Conservation (phyloP, 2,113 vertebrate species). For the Murina feae region DNA sequence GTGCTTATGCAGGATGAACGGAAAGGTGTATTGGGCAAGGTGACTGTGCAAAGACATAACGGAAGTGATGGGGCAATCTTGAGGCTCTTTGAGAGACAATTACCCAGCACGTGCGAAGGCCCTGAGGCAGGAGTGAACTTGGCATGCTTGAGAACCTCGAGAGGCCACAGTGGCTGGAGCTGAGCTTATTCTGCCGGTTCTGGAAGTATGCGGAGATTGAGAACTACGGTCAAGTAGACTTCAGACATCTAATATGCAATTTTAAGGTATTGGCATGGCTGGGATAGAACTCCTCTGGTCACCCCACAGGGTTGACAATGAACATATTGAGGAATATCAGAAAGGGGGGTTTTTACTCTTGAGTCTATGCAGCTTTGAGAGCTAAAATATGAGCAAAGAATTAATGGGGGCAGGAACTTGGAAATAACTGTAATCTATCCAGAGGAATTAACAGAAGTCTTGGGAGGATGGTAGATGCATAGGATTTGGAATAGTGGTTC, state of each 20-base stretch:
- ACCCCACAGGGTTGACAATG: background rate
- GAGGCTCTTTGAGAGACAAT: background rate
- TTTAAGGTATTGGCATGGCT: background rate
- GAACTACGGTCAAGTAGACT: background rate
- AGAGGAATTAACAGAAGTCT: background rate
- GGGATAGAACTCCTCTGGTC: background rate
- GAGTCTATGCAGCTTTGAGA: background rate
- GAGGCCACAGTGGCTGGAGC: background rate
- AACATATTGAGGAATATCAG: background rate
- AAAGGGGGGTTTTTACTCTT: background rate
- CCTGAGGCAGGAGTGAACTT: background rate
- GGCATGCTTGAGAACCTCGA: rapidly evolving
- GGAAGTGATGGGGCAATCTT: background rate
- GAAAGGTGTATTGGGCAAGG: background rate
- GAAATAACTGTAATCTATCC: background rate
- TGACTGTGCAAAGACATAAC: background rate
- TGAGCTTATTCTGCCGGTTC: background rate
- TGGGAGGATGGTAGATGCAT: background rate
- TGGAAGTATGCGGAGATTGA: background rate
- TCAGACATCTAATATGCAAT: background rate
- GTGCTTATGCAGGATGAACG: background rate
- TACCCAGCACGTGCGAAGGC: background rate
- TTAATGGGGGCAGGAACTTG: too few species aligned
- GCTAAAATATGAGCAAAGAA: background rate
- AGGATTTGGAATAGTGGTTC: background rate